Conservation (phyloP, 2,888 invertebrate genomes). For the Meiosimyza platycephala region DNA sequence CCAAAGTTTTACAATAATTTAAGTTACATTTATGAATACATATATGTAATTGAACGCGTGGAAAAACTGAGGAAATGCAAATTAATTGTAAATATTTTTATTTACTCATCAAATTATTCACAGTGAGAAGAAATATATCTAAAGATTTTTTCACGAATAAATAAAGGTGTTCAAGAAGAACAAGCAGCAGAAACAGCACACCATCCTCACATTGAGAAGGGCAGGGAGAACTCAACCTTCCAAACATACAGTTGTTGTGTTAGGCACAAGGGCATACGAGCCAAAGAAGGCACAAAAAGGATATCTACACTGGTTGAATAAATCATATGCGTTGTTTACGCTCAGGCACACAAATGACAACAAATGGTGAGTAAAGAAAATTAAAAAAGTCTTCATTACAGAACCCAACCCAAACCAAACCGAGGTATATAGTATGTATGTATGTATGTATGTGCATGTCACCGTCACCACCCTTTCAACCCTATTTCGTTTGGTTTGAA, state of each 20-base stretch:
- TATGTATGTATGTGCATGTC: not conserved
- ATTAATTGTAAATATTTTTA: too few relatives aligned
- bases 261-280: constrained; percentile 55
- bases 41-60: too few relatives aligned
- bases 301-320: constrained; percentile 30
- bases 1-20: too few relatives aligned
- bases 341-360: constrained; percentile 22
- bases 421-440: not conserved
- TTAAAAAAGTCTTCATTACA: not conserved
- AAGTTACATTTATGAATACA: too few relatives aligned
- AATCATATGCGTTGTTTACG: constrained; percentile 34
- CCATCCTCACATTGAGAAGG: too few relatives aligned
- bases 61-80: too few relatives aligned
- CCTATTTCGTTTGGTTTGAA: constrained; percentile 26
- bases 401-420: not conserved
- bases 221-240: too few relatives aligned
- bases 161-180: too few relatives aligned
- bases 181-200: too few relatives aligned
- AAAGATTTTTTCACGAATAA: too few relatives aligned
- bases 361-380: constrained; percentile 29
- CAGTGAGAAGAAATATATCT: too few relatives aligned
- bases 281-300: not conserved
- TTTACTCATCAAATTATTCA: too few relatives aligned
- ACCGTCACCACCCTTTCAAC: constrained; percentile 22
- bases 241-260: constrained; percentile 47